Evolutionary conservation across 2,113 vertebrate species (phyloP).

Genomic region (Erpornis zantholeuca): DNA sequence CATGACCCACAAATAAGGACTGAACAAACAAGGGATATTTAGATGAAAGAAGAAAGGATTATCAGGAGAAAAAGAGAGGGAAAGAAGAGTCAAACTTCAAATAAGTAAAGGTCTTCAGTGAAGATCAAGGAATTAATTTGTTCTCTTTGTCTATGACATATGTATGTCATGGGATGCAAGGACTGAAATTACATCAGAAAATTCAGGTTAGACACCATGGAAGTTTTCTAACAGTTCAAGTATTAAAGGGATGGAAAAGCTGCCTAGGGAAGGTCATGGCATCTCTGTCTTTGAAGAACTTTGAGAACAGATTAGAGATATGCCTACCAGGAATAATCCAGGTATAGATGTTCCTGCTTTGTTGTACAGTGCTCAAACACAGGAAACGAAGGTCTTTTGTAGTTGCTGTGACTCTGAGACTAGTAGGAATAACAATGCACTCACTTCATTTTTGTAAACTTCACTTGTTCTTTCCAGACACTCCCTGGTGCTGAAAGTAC

Average conservation of each 20-base stretch:
- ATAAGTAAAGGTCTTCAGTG: neutral
- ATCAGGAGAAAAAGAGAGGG: neutral
- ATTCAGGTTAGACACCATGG: neutral
- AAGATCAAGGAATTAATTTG: neutral
- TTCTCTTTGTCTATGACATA: neutral
- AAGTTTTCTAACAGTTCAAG: neutral
- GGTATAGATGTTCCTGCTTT: neutral
- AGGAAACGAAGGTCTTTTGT: neutral
- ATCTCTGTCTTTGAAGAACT: neutral
- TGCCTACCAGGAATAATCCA: neutral
- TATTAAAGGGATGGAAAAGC: neutral
- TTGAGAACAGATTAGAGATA: neutral
- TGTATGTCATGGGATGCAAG: neutral
- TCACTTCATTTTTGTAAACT: neutral
- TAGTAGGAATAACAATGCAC: neutral
- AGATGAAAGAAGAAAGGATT: neutral
- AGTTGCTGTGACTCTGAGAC: neutral
- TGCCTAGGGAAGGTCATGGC: neutral
- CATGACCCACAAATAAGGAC: neutral
- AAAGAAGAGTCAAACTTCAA: neutral
- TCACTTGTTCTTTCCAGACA: neutral
- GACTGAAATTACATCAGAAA: neutral
- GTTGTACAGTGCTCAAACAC: neutral
- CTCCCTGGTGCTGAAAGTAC: neutral
- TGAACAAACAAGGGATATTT: neutral